These are phyloP conservation scores for Grammomys surdaster DNA, from an alignment of 2,113 vertebrate genomes.

Conservation along the genomic window DNA sequence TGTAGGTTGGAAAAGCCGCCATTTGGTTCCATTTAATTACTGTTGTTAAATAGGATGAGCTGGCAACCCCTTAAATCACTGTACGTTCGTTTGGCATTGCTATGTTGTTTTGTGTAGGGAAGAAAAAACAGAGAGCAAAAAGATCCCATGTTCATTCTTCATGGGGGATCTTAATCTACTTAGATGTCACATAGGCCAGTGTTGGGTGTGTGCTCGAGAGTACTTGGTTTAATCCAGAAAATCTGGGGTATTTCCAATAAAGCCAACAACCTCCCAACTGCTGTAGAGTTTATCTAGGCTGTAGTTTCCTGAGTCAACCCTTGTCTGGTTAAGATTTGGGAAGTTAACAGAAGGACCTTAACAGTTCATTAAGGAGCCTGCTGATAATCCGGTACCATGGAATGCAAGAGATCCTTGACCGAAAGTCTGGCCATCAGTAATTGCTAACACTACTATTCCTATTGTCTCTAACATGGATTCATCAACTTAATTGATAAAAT, in stretches of 20 bases:
- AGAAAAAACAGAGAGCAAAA: constrained; percentile 51
- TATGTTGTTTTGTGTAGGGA: constrained; percentile 71
- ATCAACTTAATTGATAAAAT: too few relatives aligned
- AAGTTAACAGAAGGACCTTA: not conserved
- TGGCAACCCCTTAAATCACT: constrained; percentile 63
- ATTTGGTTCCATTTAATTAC: constrained; percentile 79
- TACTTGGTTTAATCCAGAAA: not conserved
- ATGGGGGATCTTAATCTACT: not conserved
- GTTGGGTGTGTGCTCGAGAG: not conserved
- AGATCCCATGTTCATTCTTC: constrained; percentile 7
- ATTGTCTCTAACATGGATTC: too few relatives aligned
- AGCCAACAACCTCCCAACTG: not conserved
- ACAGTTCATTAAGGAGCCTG: constrained; percentile 6
- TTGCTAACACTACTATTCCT: not conserved
- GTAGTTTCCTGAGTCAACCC: constrained; percentile 18
- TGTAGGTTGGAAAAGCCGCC: constrained; percentile 71
- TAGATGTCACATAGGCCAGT: not conserved
- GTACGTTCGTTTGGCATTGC: constrained; percentile 60
- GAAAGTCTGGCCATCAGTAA: not conserved
- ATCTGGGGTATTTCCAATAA: constrained; percentile 16
- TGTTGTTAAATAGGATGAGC: constrained; percentile 76
- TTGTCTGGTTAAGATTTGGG: not conserved
- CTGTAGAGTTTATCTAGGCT: constrained; percentile 44
- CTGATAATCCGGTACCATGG: not conserved
- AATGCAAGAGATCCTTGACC: not conserved